These are phyloP conservation scores for Mustela erminea DNA, from an alignment of 2,797 vertebrate genomes.

Conservation along the genomic window DNA sequence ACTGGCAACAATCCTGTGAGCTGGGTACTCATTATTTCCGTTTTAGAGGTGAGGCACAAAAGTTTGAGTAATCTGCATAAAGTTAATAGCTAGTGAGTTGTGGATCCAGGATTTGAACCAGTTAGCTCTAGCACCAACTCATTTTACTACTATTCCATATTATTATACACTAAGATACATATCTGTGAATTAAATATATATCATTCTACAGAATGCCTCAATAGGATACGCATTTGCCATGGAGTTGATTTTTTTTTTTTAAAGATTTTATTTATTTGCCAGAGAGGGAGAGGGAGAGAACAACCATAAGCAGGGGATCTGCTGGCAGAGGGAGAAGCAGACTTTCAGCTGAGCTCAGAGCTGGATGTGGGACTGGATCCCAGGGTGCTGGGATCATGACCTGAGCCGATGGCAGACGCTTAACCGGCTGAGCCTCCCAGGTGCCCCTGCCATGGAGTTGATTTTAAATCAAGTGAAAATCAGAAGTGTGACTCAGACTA, in stretches of 20 bases:
- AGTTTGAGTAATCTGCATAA: not conserved
- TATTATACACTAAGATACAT: not conserved
- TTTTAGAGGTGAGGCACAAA: not conserved
- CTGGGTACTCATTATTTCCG: not conserved
- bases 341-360: no score
- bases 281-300: no score
- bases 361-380: no score
- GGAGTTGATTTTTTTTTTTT: conserved; percentile 36
- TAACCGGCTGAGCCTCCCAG: no score
- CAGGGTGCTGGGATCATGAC: no score
- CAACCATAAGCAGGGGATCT: no score
- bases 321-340: no score
- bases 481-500: not conserved
- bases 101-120: not conserved
- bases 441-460: not conserved
- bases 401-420: no score
- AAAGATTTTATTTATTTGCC: no score
- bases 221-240: conserved; percentile 47
- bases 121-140: not conserved
- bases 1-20: not conserved
- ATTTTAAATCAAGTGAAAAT: conserved; percentile 64
- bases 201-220: not conserved
- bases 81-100: not conserved
- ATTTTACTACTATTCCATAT: not conserved
- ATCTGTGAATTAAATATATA: not conserved